Evolutionary conservation across 2,797 vertebrate genomes (phyloP), one percentile per base, ranked within the genome.

Genomic region (Apogon talboti): DNA sequence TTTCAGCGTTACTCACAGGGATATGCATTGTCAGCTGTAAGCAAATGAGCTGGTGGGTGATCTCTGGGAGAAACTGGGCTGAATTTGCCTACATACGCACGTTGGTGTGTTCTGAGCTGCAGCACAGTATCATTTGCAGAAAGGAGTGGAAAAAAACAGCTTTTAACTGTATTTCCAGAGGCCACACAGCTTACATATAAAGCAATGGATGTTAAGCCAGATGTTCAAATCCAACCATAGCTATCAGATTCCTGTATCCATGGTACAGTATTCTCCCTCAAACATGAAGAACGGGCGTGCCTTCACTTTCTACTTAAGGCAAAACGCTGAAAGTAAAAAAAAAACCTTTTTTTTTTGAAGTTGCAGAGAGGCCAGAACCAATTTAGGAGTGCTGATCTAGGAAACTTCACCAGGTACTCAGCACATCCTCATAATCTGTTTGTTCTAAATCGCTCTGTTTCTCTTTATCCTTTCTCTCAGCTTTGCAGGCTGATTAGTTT

Each of bases 1-100:
- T 57, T 67, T 59, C 68, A 59, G 49, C 50, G 19, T 83, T 73
- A 37, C 58, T 10, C 33, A 56, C 19, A 71, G 51, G 67, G 24
- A 77, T 74, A 7, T 83, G 81, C 87, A 65, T 42, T 45, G 81
- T 89, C 84, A 85, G 88, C 89, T 86, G 74, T 74, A 74, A 81
- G 37, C 58, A 74, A 88, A 88, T 75, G 67, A 83, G 78, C 70
- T 57, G 40, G 63, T 82, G 78, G 76, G 76, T 72, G 74, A 83
- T 83, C 76, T 79, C 76, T 86, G 78, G 73, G 77, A 82, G 80
- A 85, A 76, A 60, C 76, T 78, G 80, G 76, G 71, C 76, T 75
- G 45, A 63, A 60, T 76, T 82, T 87, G 84, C 78, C 79, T 84
- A 67, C 71, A 83, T 33, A 69, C 66, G 81, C 68, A 69, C 24